phyloP scores from a whole-genome alignment of 2,888 invertebrate genomes.

The Eristalis pertinax region DNA sequence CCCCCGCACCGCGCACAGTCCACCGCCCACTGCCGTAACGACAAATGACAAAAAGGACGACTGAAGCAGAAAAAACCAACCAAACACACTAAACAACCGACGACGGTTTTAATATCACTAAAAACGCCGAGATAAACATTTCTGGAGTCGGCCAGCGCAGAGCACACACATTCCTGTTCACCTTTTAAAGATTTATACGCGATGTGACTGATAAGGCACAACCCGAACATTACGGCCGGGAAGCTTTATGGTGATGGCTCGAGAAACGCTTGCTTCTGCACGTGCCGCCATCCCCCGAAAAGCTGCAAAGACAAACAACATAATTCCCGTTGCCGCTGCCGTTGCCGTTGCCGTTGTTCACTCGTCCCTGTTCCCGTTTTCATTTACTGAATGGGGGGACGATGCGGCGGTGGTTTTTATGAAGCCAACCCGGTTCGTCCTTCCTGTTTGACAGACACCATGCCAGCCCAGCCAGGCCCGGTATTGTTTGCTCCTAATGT shows the following conservation, averaged over 20 bases:
- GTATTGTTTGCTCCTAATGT: slow-evolving; percentile 69
- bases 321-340: slow-evolving; percentile 58
- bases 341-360: slow-evolving; percentile 15
- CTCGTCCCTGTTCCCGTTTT: slow-evolving; percentile 35
- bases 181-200: slow-evolving; percentile 71
- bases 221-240: slow-evolving; percentile 62
- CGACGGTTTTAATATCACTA: slow-evolving; percentile 65
- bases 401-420: background rate
- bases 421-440: slow-evolving; percentile 6
- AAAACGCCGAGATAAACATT: slow-evolving; percentile 66
- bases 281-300: slow-evolving; percentile 56
- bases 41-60: slow-evolving; percentile 21
- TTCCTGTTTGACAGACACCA: slow-evolving; percentile 13
- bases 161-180: slow-evolving; percentile 62
- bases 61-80: slow-evolving; percentile 2
- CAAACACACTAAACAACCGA: slow-evolving; percentile 21
- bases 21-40: background rate
- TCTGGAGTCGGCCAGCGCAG: slow-evolving; percentile 54
- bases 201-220: slow-evolving; percentile 72
- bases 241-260: slow-evolving; percentile 69
- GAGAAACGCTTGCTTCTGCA: slow-evolving; percentile 62
- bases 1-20: background rate
- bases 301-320: slow-evolving; percentile 70
- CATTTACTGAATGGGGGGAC: slow-evolving; percentile 2
- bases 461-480: slow-evolving; percentile 35